Evolutionary conservation across 1,140 invertebrate genomes (phyloP).

Genomic region (Mylabris phalerata): DNA sequence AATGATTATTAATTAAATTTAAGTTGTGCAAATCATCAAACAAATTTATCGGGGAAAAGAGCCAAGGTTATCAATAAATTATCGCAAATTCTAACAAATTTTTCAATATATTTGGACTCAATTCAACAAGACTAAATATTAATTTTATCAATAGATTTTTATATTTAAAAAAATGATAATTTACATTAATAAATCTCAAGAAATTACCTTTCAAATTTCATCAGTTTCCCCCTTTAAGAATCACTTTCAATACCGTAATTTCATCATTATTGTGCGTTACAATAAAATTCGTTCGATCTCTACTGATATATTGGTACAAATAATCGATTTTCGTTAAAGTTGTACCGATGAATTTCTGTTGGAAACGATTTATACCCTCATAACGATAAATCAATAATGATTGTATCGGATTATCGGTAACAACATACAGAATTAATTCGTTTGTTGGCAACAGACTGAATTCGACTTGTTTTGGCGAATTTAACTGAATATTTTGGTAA

Average conservation of each 20-base stretch:
- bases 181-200: not conserved
- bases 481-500: slow-evolving; percentile 24
- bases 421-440: slow-evolving; percentile 32
- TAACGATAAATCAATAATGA: slow-evolving; percentile 27
- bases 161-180: not conserved
- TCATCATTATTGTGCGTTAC: slow-evolving; percentile 19
- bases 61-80: too few species aligned
- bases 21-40: too few species aligned
- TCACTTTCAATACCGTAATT: slow-evolving; percentile 24
- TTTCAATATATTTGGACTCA: too few species aligned
- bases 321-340: slow-evolving; percentile 15
- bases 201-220: slow-evolving; percentile 23
- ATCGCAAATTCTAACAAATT: too few species aligned
- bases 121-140: not conserved
- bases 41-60: too few species aligned
- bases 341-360: slow-evolving; percentile 11
- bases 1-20: too few species aligned
- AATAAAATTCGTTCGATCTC: slow-evolving; percentile 24
- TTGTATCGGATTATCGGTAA: slow-evolving; percentile 27
- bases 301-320: slow-evolving; percentile 21
- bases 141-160: not conserved
- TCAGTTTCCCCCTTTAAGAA: slow-evolving; percentile 29
- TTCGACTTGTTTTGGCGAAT: slow-evolving; percentile 28
- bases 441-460: slow-evolving; percentile 29
- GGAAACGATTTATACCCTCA: slow-evolving; percentile 28